Conservation (phyloP, 2,113 vertebrate species). For the Paraplagusia blochii region DNA sequence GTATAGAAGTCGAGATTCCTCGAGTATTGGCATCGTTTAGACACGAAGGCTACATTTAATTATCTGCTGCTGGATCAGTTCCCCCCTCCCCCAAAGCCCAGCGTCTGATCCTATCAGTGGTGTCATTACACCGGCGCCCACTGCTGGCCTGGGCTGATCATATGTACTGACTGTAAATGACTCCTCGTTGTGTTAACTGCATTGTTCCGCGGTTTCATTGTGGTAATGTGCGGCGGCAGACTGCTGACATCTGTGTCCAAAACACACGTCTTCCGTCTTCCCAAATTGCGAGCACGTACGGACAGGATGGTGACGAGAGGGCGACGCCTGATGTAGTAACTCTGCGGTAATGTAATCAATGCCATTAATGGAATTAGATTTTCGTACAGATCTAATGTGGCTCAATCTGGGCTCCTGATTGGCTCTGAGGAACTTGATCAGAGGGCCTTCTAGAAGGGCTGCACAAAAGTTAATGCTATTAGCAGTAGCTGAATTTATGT, state of each 20-base stretch:
- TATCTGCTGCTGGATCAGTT: conserved; percentile 19
- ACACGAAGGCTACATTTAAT: conserved; percentile 31
- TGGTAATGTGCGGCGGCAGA: conserved; percentile 4
- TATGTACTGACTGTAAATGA: conserved; percentile 6
- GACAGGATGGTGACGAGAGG: conserved; percentile 27
- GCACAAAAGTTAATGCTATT: conserved; percentile 33
- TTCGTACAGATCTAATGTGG: conserved; percentile 51
- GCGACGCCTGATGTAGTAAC: conserved; percentile 24
- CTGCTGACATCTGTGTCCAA: conserved; percentile 15
- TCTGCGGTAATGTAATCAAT: conserved; percentile 37
- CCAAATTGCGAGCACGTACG: conserved; percentile 19
- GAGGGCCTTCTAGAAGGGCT: conserved; percentile 54
- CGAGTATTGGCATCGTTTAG: conserved; percentile 21
- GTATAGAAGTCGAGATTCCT: not conserved
- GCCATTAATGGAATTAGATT: conserved; percentile 44
- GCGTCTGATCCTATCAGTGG: too few species aligned
- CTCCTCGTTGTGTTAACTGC: conserved; percentile 24
- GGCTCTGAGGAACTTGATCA: conserved; percentile 34
- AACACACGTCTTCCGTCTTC: conserved; percentile 8
- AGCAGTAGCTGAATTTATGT: too few species aligned
- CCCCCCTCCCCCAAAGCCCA: too few species aligned
- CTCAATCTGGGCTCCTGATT: conserved; percentile 40
- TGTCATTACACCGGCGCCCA: too few species aligned
- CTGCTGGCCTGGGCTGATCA: too few species aligned
- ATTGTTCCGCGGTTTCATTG: not conserved